These are phyloP conservation scores for Amazona ochrocephala DNA, from an alignment of 2,797 vertebrate genomes.

Conservation along the genomic window DNA sequence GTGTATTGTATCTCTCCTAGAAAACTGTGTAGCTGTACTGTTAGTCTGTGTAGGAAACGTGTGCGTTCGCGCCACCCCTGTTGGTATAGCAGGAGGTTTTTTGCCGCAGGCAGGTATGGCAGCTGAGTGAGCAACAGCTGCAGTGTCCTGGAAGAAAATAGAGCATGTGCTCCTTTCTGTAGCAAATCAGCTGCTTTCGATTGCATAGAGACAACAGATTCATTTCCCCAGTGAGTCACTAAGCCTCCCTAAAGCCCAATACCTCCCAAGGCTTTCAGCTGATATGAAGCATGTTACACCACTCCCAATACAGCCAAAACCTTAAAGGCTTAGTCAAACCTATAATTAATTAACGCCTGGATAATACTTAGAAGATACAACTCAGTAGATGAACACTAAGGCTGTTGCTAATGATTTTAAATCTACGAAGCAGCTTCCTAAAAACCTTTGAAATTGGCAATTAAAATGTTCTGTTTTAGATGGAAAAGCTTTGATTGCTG, in stretches of 20 bases:
- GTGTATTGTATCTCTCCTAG: neutral
- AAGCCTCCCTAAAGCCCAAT: neutral
- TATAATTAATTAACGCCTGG: constrained; percentile 32
- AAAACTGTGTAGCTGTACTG: neutral
- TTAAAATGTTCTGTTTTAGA: constrained; percentile 33
- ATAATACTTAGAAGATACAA: constrained; percentile 27
- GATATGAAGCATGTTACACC: neutral
- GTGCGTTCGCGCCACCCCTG: neutral
- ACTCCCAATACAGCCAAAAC: neutral
- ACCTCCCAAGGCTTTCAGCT: constrained; percentile 2
- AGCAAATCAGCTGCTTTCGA: neutral
- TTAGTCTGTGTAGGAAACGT: neutral
- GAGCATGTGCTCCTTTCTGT: neutral
- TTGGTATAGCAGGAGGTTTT: constrained; percentile 9
- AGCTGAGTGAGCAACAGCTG: neutral
- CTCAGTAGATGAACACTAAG: neutral
- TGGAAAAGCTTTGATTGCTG: constrained; percentile 37
- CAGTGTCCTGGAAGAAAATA: constrained; percentile 5
- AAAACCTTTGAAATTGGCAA: constrained; percentile 50
- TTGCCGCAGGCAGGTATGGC: constrained; percentile 12
- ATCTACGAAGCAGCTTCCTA: neutral
- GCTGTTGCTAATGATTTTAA: constrained; percentile 45
- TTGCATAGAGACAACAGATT: neutral
- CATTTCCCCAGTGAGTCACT: neutral
- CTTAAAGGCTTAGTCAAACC: constrained; percentile 24